Evolutionary conservation across 2,113 vertebrate species (phyloP).

Genomic region (Lepus americanus): DNA sequence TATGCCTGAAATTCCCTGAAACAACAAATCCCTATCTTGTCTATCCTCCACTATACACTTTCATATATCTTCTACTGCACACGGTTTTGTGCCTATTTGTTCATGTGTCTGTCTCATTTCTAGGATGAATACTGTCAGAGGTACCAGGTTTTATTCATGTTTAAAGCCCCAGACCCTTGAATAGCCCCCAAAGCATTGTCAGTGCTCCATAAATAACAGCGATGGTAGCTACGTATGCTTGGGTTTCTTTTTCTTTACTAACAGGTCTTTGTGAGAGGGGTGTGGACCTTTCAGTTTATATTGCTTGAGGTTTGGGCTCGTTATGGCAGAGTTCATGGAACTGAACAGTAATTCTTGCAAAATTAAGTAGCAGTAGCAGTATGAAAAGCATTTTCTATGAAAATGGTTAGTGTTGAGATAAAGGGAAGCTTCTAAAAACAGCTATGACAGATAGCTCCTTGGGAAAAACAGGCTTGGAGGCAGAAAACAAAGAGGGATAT

Average conservation of each 20-base stretch:
- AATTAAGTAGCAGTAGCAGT: slow-evolving; percentile 38
- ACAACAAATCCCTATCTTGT: neutral
- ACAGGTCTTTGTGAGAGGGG: slow-evolving; percentile 24
- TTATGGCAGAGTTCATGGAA: slow-evolving; percentile 29
- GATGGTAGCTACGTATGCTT: neutral
- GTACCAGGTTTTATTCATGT: neutral
- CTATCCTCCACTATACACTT: neutral
- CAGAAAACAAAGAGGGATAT: neutral
- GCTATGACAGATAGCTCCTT: neutral
- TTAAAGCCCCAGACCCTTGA: neutral
- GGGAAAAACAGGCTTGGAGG: neutral
- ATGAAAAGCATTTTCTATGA: slow-evolving; percentile 36
- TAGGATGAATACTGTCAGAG: neutral
- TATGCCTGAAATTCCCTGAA: neutral
- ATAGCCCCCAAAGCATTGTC: neutral
- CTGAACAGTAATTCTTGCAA: slow-evolving; percentile 38
- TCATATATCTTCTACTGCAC: neutral
- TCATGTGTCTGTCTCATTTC: neutral
- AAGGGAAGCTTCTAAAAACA: slow-evolving; percentile 60
- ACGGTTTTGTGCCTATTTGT: neutral
- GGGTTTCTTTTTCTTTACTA: neutral
- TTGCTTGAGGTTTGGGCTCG: neutral
- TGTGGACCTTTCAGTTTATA: neutral
- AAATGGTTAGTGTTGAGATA: neutral
- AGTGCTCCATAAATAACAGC: neutral